A percentile compares a stretch with the other conserved stretches of the same genome.
Conservation (phyloP, 1,140 invertebrate species). For the Bacillus rossius region DNA sequence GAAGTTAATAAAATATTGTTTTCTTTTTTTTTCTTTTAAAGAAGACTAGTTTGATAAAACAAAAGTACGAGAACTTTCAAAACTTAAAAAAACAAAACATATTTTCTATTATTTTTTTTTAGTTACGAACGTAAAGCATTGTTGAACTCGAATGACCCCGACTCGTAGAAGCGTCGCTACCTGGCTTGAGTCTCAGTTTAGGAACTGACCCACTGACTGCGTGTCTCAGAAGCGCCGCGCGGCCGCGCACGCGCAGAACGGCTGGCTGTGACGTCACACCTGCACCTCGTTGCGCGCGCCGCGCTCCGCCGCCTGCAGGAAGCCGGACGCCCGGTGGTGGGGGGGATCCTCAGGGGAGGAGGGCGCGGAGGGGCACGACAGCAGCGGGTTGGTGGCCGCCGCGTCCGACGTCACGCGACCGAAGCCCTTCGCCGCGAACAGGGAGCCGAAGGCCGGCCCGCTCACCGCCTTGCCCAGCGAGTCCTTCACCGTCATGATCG, state of each 20-base stretch:
- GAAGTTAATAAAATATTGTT: no score
- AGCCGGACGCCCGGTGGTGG: neutral
- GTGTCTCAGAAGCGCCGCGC: no score
- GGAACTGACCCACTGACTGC: no score
- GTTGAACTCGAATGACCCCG: no score
- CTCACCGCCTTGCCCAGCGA: neutral
- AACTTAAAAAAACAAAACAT: no score
- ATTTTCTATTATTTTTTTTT: no score
- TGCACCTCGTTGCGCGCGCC: conserved; percentile 13
- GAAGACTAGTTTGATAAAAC: no score
- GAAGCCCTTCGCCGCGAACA: neutral
- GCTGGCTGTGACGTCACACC: conserved; percentile 13
- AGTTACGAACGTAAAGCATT: no score
- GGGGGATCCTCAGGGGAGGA: neutral
- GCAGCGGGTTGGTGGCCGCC: neutral
- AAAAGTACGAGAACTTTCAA: no score
- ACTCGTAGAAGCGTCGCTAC: no score
- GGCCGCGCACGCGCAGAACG: neutral
- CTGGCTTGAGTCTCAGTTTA: no score
- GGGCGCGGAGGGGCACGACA: neutral
- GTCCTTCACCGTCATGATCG: conserved; percentile 44
- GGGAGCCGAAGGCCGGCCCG: neutral
- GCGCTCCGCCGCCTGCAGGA: conserved; percentile 7
- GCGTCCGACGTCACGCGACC: neutral
- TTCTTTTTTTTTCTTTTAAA: no score